A percentile compares a stretch with the other conserved stretches of the same genome.
Evolutionary conservation across 2,797 vertebrate genomes (phyloP).

Genomic region (Emys orbicularis): DNA sequence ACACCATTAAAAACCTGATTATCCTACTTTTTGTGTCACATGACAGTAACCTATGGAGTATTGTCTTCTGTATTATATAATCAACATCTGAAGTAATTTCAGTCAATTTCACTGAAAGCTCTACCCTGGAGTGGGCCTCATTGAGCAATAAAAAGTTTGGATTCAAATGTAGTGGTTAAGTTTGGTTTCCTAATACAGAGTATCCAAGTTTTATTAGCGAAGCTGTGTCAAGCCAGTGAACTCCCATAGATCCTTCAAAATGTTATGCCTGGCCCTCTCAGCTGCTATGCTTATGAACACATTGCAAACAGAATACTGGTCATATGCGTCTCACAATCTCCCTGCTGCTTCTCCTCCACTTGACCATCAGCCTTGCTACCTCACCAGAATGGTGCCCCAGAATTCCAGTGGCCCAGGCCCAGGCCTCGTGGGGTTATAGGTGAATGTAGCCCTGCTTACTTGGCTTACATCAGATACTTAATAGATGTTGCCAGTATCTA

Average conservation of each 20-base stretch:
- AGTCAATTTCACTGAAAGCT: conserved; percentile 19
- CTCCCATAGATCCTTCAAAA: background rate
- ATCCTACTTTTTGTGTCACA: background rate
- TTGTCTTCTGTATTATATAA: conserved; percentile 1
- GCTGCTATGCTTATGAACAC: too few species aligned
- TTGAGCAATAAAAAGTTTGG: conserved; percentile 51
- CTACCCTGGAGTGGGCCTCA: conserved; percentile 64
- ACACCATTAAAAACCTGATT: background rate
- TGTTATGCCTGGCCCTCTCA: background rate
- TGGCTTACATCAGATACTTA: background rate
- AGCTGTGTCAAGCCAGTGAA: background rate
- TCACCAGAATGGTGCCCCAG: background rate
- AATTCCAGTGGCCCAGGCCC: background rate
- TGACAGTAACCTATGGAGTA: background rate
- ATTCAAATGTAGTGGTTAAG: conserved; percentile 35
- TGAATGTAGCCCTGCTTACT: background rate
- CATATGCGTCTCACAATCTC: background rate
- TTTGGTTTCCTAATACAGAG: conserved; percentile 38
- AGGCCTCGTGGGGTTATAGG: background rate
- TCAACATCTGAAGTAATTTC: conserved; percentile 38
- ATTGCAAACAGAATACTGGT: background rate
- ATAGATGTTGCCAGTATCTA: background rate
- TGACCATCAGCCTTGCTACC: background rate
- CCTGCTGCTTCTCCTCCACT: background rate
- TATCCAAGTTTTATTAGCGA: background rate